A percentile compares a stretch with the other conserved stretches of the same genome.
Conservation (phyloP, 2,888 invertebrate genomes). For the Melanotus villosus region DNA sequence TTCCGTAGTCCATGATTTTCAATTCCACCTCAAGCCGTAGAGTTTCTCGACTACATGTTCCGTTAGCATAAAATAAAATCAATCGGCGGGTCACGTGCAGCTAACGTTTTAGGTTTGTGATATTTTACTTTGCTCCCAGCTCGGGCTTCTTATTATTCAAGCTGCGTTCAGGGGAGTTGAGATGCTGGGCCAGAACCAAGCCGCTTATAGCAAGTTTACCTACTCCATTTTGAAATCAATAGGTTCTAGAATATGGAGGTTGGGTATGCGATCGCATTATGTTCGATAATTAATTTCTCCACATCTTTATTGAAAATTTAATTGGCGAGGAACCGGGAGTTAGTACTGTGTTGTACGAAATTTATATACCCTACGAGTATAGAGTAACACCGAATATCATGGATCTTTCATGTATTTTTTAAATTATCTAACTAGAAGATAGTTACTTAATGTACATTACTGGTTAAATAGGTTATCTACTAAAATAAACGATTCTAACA, state of each 20-base stretch:
- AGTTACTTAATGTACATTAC: no score
- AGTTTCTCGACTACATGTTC: slow-evolving; percentile 61
- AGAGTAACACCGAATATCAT: slow-evolving; percentile 3
- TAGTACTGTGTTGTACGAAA: slow-evolving; percentile 1
- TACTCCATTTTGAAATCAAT: slow-evolving; percentile 60
- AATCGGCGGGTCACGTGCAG: slow-evolving; percentile 69
- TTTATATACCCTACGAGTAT: slow-evolving; percentile 16
- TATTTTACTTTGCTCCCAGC: slow-evolving; percentile 66
- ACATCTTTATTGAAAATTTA: slow-evolving; percentile 42
- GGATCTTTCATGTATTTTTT: background rate
- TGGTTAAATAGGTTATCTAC: no score
- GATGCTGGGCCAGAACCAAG: slow-evolving; percentile 55
- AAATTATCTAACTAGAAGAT: background rate
- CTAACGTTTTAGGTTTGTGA: slow-evolving; percentile 69
- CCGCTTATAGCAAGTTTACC: slow-evolving; percentile 59
- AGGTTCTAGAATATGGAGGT: slow-evolving; percentile 49
- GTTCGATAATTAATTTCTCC: slow-evolving; percentile 44
- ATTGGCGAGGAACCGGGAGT: slow-evolving; percentile 22
- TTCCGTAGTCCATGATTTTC: slow-evolving; percentile 59
- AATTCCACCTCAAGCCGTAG: slow-evolving; percentile 58
- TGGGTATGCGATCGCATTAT: slow-evolving; percentile 38
- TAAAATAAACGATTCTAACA: no score
- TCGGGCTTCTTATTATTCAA: slow-evolving; percentile 66
- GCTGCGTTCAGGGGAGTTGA: slow-evolving; percentile 59
- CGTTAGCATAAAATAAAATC: slow-evolving; percentile 68